These are phyloP conservation scores for Neotragus pygmaeus DNA, from an alignment of 2,113 vertebrate genomes.

Conservation along the genomic window DNA sequence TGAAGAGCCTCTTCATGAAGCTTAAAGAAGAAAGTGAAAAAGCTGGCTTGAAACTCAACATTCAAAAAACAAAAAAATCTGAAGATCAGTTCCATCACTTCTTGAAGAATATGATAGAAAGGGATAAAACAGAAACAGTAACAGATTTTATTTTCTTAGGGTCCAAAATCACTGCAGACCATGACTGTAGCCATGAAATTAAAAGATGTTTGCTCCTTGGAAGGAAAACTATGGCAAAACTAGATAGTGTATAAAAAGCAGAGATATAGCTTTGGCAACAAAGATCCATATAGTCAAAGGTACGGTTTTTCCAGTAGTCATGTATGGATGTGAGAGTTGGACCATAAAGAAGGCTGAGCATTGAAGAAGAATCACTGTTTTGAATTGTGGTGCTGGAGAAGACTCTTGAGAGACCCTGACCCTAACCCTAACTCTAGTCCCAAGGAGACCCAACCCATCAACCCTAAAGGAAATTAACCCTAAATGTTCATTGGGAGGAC, in stretches of 20 bases:
- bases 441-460: background rate
- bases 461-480: background rate
- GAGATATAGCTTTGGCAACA: background rate
- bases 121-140: background rate
- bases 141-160: background rate
- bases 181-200: background rate
- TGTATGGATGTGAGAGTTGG: background rate
- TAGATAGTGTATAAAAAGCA: background rate
- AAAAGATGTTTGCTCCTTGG: background rate
- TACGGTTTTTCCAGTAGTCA: background rate
- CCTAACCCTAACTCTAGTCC: background rate
- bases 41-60: background rate
- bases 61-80: background rate
- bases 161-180: background rate
- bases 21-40: background rate
- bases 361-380: background rate
- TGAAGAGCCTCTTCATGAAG: background rate
- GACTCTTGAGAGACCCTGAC: background rate
- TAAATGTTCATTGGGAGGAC: background rate
- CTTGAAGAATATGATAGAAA: background rate
- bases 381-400: background rate
- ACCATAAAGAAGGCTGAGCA: background rate
- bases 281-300: background rate
- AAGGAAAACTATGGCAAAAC: background rate
- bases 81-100: background rate